Evolutionary conservation across 2,888 invertebrate species (phyloP).

Genomic region (Nebria salina): DNA sequence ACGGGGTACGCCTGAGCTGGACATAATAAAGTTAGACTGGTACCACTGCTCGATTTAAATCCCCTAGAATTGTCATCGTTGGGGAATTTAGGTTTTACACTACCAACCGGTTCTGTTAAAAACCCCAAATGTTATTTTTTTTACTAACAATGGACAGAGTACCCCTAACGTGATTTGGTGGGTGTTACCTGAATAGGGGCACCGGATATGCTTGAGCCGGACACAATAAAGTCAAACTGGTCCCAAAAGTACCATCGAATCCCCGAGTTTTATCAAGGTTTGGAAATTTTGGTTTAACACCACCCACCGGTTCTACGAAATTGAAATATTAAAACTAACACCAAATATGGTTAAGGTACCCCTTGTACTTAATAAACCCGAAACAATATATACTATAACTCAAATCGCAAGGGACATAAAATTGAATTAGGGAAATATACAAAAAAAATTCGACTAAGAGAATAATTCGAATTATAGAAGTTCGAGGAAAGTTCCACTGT

Average conservation of each 20-base stretch:
- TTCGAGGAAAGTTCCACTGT: too few relatives aligned
- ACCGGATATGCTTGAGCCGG: conserved; percentile 78
- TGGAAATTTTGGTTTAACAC: conserved; percentile 72
- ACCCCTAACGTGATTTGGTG: background rate
- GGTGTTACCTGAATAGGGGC: conserved; percentile 73
- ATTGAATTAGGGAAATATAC: too few relatives aligned
- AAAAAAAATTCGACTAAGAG: too few relatives aligned
- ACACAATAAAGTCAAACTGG: conserved; percentile 71
- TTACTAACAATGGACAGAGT: background rate
- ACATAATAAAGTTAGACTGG: conserved; percentile 64
- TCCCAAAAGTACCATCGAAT: conserved; percentile 65
- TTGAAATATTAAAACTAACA: conserved; percentile 24
- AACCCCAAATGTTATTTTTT: conserved; percentile 20
- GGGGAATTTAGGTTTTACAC: conserved; percentile 69
- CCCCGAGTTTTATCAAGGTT: conserved; percentile 66
- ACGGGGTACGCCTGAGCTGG: conserved; percentile 70
- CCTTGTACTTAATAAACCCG: background rate
- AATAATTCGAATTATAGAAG: too few relatives aligned
- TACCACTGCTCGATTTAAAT: conserved; percentile 65
- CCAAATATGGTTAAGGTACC: background rate
- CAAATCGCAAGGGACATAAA: too few relatives aligned
- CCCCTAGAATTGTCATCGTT: conserved; percentile 66
- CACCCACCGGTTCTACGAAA: conserved; percentile 77
- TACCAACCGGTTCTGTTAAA: conserved; percentile 67
- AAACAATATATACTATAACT: background rate